Base-by-base conservation (phyloP, 2,888 invertebrate species). In the Trichacis sp. region DNA sequence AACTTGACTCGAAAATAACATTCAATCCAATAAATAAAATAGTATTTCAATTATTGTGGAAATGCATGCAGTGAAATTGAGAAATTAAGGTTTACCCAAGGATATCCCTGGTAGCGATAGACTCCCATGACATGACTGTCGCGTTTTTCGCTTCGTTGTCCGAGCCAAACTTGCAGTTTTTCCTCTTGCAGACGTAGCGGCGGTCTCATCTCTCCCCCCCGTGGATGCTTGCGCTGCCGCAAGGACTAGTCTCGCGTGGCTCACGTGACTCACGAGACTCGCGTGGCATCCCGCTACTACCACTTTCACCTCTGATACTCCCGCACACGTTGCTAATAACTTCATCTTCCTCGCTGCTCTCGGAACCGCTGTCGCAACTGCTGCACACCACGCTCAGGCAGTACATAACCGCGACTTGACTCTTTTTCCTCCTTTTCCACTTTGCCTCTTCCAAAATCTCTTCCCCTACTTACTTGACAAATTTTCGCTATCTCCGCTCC, bases 121-220 rank as follows among this genome's bases (percentile, higher is more conserved):
- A 92, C 87, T 93, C 92, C 93, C 93, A 93, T 89, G 93, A 93
- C 93, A 93, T 93, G 88, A 86, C 80, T 75, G 80, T 76, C 63
- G 72, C 74, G 69, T 71, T 72, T 76, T 71, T 72, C 68, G 67
- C 67, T 51, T 65, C 64, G 47, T 59, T 59, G 66, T 64, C 65
- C 38, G 53, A 48, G 60, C 68, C 69, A 55, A 58, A 43, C 17
- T 62, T 52, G 36, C 59, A 52, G 53, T 56, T 60, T 36, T 57
- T 63, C 15, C 42, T 42, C 40, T 57, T 51, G 30, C 57, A 48
- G 15, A 62, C 68, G 61, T 73, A 71, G 33, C 69, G 71, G 75
- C 73, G 73, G 62, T 73, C 75, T 76, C 77, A 75, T 75, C 77
- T 75, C 70, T 73, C 75, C 66, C 74, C 73, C 48, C 69, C 68